phyloP scores from a whole-genome alignment of 2,888 invertebrate genomes.

The Phoronis australis region DNA sequence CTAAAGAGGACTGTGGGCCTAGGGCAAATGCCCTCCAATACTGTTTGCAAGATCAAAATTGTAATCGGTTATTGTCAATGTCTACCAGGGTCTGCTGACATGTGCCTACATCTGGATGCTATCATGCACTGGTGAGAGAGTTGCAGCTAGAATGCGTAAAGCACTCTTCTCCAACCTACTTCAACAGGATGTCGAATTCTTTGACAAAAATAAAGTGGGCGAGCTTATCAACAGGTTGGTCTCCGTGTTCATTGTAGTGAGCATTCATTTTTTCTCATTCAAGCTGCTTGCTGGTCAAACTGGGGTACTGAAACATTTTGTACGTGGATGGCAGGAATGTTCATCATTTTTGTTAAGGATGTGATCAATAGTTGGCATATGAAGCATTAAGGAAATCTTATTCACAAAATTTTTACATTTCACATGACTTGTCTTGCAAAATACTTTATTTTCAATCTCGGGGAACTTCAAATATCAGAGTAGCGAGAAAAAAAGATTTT shows the following conservation, averaged over 20 bases:
- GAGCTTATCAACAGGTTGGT: conserved; percentile 78
- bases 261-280: no score
- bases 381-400: no score
- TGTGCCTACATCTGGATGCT: conserved; percentile 83
- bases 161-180: conserved; percentile 78
- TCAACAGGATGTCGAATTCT: conserved; percentile 82
- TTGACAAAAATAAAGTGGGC: conserved; percentile 83
- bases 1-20: no score
- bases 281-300: no score
- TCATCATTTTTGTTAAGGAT: neutral
- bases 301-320: neutral
- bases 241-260: neutral
- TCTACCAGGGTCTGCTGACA: conserved; percentile 73
- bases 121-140: conserved; percentile 80
- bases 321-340: neutral
- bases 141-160: conserved; percentile 74
- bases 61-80: no score
- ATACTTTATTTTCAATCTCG: no score
- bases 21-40: neutral
- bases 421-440: no score
- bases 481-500: no score
- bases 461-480: no score
- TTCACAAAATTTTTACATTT: no score
- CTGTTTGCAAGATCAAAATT: no score
- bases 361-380: neutral